A percentile compares a stretch with the other conserved stretches of the same genome.
Evolutionary conservation across 2,888 invertebrate genomes (phyloP).

Genomic region (Dyspetes luteomarginatus): DNA sequence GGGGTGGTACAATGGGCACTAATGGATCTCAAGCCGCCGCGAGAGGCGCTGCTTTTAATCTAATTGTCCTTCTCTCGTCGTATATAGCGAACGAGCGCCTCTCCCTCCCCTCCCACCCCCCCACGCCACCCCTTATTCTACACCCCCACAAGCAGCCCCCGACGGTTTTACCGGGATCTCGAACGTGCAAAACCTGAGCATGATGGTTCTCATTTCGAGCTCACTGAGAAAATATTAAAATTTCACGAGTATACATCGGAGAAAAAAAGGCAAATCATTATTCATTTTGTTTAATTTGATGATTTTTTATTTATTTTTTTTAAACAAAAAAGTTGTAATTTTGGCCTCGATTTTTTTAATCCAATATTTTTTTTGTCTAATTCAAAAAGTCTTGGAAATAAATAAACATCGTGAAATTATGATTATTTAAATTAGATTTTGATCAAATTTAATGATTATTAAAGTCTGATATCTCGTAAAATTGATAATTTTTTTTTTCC

Average conservation of each 20-base stretch:
- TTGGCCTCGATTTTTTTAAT: no score
- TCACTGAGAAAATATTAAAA: not conserved
- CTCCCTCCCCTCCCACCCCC: conserved; percentile 68
- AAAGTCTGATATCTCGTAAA: no score
- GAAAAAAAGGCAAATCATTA: not conserved
- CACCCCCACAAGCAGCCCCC: conserved; percentile 49
- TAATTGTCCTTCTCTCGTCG: conserved; percentile 81
- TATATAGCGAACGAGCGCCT: conserved; percentile 71
- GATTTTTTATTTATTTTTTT: no score
- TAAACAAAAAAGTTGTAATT: no score
- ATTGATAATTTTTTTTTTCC: no score
- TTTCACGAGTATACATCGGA: not conserved
- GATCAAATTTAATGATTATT: no score
- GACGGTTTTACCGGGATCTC: conserved; percentile 58
- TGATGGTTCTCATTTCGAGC: conserved; percentile 50
- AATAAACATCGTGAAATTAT: no score
- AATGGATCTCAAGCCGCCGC: conserved; percentile 83
- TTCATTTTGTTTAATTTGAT: no score
- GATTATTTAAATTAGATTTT: no score
- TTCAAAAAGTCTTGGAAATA: no score
- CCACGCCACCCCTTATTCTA: conserved; percentile 54
- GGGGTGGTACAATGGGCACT: conserved; percentile 83
- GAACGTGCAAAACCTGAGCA: conserved; percentile 54
- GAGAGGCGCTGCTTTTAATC: conserved; percentile 84
- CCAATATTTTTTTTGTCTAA: no score